Evolutionary conservation across 2,113 vertebrate species (phyloP).

Genomic region (Suricata suricatta): DNA sequence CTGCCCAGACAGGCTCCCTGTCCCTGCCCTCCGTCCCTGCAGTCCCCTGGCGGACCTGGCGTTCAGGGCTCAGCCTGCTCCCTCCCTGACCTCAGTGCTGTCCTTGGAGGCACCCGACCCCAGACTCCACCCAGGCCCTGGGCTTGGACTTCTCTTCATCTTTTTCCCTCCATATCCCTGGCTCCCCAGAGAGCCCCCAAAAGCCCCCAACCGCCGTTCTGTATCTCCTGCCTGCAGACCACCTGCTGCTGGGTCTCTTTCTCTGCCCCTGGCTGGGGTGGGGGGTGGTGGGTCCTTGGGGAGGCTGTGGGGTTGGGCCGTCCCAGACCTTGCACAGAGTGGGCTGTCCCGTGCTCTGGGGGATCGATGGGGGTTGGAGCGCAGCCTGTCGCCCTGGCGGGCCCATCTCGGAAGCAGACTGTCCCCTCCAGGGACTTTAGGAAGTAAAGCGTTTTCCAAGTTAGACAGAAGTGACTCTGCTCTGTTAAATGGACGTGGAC

Average conservation of each 20-base stretch:
- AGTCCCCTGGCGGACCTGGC: accelerated
- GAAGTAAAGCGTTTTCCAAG: not conserved
- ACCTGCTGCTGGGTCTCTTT: not conserved
- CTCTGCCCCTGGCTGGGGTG: accelerated
- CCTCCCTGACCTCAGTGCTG: accelerated
- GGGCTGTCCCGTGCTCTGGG: accelerated
- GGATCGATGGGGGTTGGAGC: accelerated
- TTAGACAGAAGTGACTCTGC: not conserved
- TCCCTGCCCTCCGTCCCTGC: accelerated
- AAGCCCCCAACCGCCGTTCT: accelerated
- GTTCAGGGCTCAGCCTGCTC: accelerated
- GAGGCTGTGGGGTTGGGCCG: not conserved
- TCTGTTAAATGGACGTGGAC: not conserved
- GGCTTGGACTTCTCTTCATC: accelerated
- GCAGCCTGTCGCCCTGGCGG: not conserved
- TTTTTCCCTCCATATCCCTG: accelerated
- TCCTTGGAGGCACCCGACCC: accelerated
- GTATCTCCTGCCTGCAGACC: accelerated
- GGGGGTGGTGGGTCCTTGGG: accelerated
- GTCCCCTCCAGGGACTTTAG: accelerated
- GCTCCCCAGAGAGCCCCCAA: not conserved
- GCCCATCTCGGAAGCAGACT: accelerated
- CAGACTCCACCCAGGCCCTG: no score
- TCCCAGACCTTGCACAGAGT: not conserved
- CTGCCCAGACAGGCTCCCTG: accelerated